A percentile compares a stretch with the other conserved stretches of the same genome.
phyloP scores from a whole-genome alignment of 2,113 vertebrate species.

The Melanotaenia duboulayi region DNA sequence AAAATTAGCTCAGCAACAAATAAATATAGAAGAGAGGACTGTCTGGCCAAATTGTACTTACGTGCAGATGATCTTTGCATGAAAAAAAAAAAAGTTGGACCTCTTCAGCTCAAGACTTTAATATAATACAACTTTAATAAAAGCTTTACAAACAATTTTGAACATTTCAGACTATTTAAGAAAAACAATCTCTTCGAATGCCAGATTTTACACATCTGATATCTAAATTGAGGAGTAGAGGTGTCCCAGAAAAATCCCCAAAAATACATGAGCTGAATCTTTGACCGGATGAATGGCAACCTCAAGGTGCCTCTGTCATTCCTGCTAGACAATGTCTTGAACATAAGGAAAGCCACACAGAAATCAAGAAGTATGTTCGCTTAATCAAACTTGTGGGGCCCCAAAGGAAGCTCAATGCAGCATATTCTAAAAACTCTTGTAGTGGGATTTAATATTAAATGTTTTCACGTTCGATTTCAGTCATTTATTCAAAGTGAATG shows the following conservation, averaged over 20 bases:
- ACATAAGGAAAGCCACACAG: background rate
- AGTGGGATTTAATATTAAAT: slow-evolving; percentile 4
- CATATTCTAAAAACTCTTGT: slow-evolving; percentile 1
- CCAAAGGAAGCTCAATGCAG: background rate
- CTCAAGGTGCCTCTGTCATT: background rate
- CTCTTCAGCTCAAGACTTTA: no score
- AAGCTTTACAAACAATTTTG: background rate
- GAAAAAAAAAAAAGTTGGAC: no score
- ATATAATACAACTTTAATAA: no score
- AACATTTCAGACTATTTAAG: background rate
- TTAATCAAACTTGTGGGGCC: background rate
- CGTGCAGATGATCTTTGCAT: no score
- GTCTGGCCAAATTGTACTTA: no score
- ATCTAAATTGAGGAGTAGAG: no score
- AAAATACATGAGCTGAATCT: background rate
- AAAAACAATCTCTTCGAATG: background rate
- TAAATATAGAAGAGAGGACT: no score
- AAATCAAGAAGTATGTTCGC: background rate
- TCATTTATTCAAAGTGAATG: slow-evolving; percentile 23
- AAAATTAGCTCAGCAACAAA: no score
- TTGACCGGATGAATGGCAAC: background rate
- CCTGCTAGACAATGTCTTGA: background rate
- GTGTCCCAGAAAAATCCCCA: no score
- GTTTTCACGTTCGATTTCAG: slow-evolving; percentile 16
- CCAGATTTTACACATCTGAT: background rate